These are phyloP conservation scores for Gallinago paraguaiae DNA, from an alignment of 2,113 vertebrate species.

Conservation along the genomic window DNA sequence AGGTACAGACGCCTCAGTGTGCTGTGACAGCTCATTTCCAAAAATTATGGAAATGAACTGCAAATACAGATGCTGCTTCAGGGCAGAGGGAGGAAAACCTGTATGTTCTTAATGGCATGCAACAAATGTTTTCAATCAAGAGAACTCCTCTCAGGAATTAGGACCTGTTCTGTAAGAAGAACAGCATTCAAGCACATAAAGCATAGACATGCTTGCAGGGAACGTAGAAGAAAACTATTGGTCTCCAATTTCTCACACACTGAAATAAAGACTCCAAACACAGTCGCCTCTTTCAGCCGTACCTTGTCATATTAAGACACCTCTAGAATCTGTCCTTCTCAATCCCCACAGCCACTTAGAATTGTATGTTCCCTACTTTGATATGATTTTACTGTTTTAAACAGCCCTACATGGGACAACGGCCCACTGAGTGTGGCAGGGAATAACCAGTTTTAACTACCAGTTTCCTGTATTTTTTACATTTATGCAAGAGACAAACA, in stretches of 20 bases:
- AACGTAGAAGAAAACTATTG: background rate
- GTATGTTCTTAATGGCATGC: background rate
- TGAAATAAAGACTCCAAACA: background rate
- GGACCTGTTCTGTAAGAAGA: background rate
- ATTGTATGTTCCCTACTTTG: background rate
- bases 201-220: background rate
- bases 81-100: background rate
- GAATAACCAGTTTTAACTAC: background rate
- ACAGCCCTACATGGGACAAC: rapidly evolving
- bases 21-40: background rate
- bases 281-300: background rate
- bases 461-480: background rate
- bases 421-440: background rate
- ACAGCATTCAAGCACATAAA: background rate
- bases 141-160: background rate
- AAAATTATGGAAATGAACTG: background rate
- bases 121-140: background rate
- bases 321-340: background rate
- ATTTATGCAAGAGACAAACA: background rate
- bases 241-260: background rate
- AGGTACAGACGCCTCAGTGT: background rate
- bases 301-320: background rate
- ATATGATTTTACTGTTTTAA: background rate
- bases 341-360: background rate
- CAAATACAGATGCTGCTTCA: background rate